phyloP scores from a whole-genome alignment of 2,113 vertebrate genomes.

The Podilymbus podiceps region DNA sequence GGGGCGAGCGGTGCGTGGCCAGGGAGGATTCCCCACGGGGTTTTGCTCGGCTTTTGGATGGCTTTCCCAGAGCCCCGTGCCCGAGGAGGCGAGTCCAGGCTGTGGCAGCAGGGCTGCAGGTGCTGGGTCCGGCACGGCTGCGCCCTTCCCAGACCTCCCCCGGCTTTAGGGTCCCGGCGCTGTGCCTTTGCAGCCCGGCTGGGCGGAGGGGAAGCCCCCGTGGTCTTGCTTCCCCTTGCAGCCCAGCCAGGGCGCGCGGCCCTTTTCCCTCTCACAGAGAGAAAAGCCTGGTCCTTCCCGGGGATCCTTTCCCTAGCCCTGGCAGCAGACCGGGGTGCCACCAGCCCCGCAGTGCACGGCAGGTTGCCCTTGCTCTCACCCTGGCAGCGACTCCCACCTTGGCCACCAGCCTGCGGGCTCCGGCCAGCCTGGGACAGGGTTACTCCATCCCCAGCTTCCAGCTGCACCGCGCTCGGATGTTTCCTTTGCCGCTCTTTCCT shows the following conservation, averaged over 20 bases:
- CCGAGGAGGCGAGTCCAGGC: neutral
- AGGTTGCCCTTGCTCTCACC: neutral
- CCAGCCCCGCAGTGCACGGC: neutral
- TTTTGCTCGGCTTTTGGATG: neutral
- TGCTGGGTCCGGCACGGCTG: accelerated
- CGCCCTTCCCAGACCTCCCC: too few species aligned
- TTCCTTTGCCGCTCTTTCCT: neutral
- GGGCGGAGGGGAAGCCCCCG: neutral
- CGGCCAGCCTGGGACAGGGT: neutral
- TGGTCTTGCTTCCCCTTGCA: accelerated
- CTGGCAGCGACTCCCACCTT: neutral
- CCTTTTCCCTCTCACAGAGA: neutral
- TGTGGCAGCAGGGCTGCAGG: neutral
- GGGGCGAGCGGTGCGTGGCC: accelerated
- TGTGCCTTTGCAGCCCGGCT: neutral
- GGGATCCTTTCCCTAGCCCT: neutral
- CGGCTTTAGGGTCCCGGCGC: accelerated
- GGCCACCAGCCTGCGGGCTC: neutral
- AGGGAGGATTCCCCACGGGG: neutral
- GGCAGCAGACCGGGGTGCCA: neutral
- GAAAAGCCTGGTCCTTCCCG: accelerated
- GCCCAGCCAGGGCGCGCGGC: accelerated
- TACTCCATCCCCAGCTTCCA: neutral
- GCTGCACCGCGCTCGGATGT: neutral
- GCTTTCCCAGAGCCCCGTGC: neutral